Base-by-base conservation (phyloP, 2,888 invertebrate genomes). In the Sepiola atlantica region DNA sequence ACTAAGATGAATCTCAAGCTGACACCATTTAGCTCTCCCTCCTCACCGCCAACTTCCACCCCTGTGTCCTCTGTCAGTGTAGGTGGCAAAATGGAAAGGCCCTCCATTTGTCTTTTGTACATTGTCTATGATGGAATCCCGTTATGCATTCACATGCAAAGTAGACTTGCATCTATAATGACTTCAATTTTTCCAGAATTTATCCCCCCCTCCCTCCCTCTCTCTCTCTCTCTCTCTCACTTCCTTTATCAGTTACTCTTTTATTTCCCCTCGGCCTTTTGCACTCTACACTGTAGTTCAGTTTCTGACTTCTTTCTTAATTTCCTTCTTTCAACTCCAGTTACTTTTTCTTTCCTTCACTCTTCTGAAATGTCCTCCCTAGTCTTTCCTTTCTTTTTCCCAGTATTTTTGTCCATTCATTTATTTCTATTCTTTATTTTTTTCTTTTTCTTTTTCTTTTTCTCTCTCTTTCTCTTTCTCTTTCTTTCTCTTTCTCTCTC, bases 51-150 rank as follows among this genome's bases (percentile, higher is more conserved):
- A 8, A 45, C 45, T 8, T 45, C 45, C 45, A 45, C 8, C 45
- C 45, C 77, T 14, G n/a, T 21, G 77, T 77, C n/a, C 12, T 14
- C 4, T 32, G 77, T 77, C n/a, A 77, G 77, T 77, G 77, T 77
- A 77, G 77, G 77, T 77, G 77, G 77, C 77, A 77, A 77, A 77
- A 77, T 77, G n/a, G 77, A 77, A 77, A 77, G 45, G n/a, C 77
- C 77, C n/a, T 32, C 77, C 77, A 77, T 77, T 77, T 77, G 77
- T 77, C 77, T 77, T 77, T 77, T 32, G 12, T 77, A 77, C 77
- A 77, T 77, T 32, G 77, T 77, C 77, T 77, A 77, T n/a, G n/a
- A 77, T 77, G 77, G 18, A 77, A 77, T 77, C n/a, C 77, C n/a
- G n/a, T 77, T 77, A 77, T 77, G 77, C 6, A 77, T 77, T 77